Base-by-base conservation (phyloP, 2,113 vertebrate genomes). In the Anoura caudifer region DNA sequence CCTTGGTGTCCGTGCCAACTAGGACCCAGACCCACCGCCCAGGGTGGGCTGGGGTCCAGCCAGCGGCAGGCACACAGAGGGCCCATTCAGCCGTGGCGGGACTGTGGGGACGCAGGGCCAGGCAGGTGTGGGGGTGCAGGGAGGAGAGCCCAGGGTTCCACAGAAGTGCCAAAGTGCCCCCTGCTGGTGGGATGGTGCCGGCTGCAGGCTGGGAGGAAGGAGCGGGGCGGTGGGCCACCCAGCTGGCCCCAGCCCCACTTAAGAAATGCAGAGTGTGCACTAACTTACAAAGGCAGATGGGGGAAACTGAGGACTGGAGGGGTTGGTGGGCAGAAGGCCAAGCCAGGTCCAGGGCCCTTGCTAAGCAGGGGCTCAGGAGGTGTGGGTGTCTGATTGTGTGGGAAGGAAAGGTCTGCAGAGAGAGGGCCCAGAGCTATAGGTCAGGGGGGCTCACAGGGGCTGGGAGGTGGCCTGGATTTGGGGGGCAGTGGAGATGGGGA, bases 21-120 rank as follows among this genome's bases (percentile, higher is more conserved):
- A n/a, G 81, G 93, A 92, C 94, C 95, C 92, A 83, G 97, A 77
- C 97, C 97, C 97, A 95, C 72, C 92, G 7, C 92, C 96, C 94
- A 87, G 95, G 94, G 96, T 94, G 97, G 94, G 87, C 95, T 3
- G n/a, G 81, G 73, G 96, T 63, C 56, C 0, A 95, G 97, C 96
- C 96, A 82, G 91, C 36, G 0, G 95, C 92, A 31, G 73, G 90
- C 96, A 72, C 97, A 97, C 95, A 97, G 95, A 97, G 86, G 92
- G 73, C 69, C 92, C 93, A 91, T 96, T 97, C 93, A 97, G 90
- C 75, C 3, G 52, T 12, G 0, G 47, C 1, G 0, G 1, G 45
- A 26, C 22, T 9, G 31, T 33, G 10, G 0, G 82, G 19, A 28
- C 8, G 26, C 0, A 3, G 14, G n/a, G 77, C 70, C 16, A 33